A percentile compares a stretch with the other conserved stretches of the same genome.
phyloP scores from a whole-genome alignment of 2,797 vertebrate species.

The Lagorchestes hirsutus region DNA sequence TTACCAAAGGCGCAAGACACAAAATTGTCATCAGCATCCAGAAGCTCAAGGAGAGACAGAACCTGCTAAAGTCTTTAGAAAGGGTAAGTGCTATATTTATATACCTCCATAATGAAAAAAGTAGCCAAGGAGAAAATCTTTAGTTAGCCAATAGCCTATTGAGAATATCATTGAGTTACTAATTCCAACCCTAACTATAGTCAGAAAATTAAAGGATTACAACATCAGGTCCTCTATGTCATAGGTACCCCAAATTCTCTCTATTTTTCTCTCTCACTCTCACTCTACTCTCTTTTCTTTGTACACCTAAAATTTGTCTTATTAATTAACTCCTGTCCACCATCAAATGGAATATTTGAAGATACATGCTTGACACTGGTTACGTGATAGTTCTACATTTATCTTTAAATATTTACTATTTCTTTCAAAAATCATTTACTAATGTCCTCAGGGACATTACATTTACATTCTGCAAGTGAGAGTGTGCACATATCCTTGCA shows the following conservation, averaged over 20 bases:
- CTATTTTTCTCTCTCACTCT: neutral
- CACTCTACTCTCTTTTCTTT: neutral
- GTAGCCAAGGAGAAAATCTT: neutral
- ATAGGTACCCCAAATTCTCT: neutral
- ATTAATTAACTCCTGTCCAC: neutral
- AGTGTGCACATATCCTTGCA: neutral
- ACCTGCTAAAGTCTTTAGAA: slow-evolving; percentile 95
- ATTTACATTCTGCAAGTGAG: neutral
- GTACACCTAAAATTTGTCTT: neutral
- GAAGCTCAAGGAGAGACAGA: slow-evolving; percentile 97
- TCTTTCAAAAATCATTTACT: neutral
- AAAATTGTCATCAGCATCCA: slow-evolving; percentile 99
- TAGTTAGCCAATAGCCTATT: neutral
- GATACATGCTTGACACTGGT: neutral
- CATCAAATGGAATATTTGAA: neutral
- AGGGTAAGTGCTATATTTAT: slow-evolving; percentile 89
- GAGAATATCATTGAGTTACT: rapidly evolving
- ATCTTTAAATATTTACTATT: neutral
- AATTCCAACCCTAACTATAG: neutral
- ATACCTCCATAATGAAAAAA: neutral
- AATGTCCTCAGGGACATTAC: neutral
- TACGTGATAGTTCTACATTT: neutral
- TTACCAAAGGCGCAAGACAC: slow-evolving; percentile 98
- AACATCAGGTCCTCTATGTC: neutral
- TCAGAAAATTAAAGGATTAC: neutral